Conservation (phyloP, 2,888 invertebrate species). For the Drosophila colorata region DNA sequence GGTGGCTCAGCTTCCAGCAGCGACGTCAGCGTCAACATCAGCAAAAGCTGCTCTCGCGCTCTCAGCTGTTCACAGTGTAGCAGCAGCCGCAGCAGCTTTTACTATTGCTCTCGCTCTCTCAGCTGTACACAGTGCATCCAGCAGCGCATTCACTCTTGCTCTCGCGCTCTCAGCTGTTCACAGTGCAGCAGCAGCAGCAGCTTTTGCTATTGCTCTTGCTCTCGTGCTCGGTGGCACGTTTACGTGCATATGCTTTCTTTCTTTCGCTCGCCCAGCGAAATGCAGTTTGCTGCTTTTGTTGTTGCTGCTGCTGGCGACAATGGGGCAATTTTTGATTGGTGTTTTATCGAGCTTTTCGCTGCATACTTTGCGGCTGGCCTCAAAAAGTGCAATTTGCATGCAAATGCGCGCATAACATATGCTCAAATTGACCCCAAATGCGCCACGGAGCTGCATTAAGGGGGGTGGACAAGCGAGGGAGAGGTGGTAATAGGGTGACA, state of each 20-base stretch:
- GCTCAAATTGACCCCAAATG: constrained; percentile 17
- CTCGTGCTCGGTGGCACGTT: constrained; percentile 1
- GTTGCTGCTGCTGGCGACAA: constrained; percentile 2
- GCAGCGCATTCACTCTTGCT: constrained; percentile 10
- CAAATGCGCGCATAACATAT: constrained; percentile 8
- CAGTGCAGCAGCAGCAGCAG: constrained; percentile 11
- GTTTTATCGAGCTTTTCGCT: constrained; percentile 14
- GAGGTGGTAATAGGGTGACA: too few relatives aligned
- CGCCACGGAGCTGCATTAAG: constrained; percentile 34
- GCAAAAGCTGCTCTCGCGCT: neutral
- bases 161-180: constrained; percentile 28
- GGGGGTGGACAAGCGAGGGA: neutral
- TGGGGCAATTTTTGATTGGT: constrained; percentile 8
- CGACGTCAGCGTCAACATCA: constrained; percentile 2
- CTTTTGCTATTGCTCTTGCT: neutral
- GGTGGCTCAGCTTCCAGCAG: neutral
- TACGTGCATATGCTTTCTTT: constrained; percentile 1
- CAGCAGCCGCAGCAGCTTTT: constrained; percentile 10
- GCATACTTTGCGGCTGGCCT: constrained; percentile 35
- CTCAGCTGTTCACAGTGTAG: constrained; percentile 31
- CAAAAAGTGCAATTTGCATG: constrained; percentile 7
- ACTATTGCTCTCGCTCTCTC: constrained; percentile 2
- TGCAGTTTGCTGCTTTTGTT: constrained; percentile 2
- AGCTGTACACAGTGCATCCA: constrained; percentile 22
- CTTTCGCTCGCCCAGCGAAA: neutral